Base-by-base conservation (phyloP, 2,888 invertebrate species). In the Drosophila suboccidentalis region DNA sequence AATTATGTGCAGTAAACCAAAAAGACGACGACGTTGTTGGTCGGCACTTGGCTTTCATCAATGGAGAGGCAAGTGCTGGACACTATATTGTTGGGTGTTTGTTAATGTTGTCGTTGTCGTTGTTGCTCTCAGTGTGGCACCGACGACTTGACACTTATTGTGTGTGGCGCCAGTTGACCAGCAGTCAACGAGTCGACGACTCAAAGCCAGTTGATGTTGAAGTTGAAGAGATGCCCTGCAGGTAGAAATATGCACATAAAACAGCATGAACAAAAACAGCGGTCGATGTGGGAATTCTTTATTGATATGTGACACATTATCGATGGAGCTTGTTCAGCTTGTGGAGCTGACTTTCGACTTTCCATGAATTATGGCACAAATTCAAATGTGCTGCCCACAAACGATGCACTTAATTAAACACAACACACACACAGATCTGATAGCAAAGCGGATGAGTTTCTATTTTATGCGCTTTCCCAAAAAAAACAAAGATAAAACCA, bases 271-370 rank as follows among this genome's bases (percentile, higher is more conserved):
- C 46, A 6, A 19, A 36, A 36, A 50, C 41, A 41, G 44, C 46
- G 41, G n/a, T 46, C 41, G 43, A 80, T 77, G 80, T 82, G 83
- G 87, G 75, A 80, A 86, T 88, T 78, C 80, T 88, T 88, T 88
- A 83, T 83, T 80, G 83, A 82, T 80, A 87, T 82, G 73, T 83
- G 86, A 80, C 83, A 86, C 83, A 70, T 77, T 70, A 64, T 68
- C 66, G 77, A 62, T 53, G 65, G 13, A 39, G 63, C 51, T 59
- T 26, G 47, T 41, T 29, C 29, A 47, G 50, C 55, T 54, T 34
- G 41, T 46, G 49, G 2, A n/a, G 44, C 49, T 60, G 71, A 68
- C 77, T 76, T 76, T 73, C 78, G 73, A 80, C 63, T 78, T 78
- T 77, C 77, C 69, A 73, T 77, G 77, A 77, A 67, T 77, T 79